Evolutionary conservation across 2,888 invertebrate genomes (phyloP).

Genomic region (Gymnoscelis rufifasciata): DNA sequence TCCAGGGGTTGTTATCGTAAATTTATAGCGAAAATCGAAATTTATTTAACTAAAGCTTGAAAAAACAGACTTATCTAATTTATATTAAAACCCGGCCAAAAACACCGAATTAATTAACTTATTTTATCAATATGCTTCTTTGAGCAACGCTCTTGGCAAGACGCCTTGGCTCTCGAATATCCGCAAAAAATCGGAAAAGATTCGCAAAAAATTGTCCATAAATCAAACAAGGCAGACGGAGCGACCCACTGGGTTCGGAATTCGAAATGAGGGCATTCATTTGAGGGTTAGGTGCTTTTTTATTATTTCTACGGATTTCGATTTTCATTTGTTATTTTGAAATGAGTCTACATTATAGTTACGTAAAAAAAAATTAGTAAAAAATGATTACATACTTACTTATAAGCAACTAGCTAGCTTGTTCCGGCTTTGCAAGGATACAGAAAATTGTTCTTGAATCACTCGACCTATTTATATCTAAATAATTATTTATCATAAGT

Average conservation of each 20-base stretch:
- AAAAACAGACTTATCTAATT: no score
- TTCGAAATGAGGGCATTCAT: constrained; percentile 63
- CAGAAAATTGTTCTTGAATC: no score
- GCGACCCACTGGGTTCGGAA: constrained; percentile 54
- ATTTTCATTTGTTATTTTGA: constrained; percentile 35
- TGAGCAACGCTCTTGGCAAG: constrained; percentile 58
- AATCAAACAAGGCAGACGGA: constrained; percentile 68
- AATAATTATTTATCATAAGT: no score
- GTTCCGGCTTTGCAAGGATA: no score
- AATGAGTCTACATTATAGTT: no score
- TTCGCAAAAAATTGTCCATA: constrained; percentile 46
- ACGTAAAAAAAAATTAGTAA: no score
- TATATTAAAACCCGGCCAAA: constrained; percentile 32
- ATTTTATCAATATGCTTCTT: constrained; percentile 67
- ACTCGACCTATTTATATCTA: no score
- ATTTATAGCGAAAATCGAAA: no score
- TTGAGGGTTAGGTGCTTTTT: constrained; percentile 57
- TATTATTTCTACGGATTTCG: constrained; percentile 42
- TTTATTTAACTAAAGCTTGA: no score
- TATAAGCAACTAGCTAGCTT: no score
- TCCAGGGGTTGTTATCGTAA: no score
- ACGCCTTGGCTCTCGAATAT: constrained; percentile 44
- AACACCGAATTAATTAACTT: constrained; percentile 46
- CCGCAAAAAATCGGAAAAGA: constrained; percentile 48
- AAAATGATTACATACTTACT: no score